phyloP scores from a whole-genome alignment of 2,113 vertebrate species.

The Pseudopipra pipra region DNA sequence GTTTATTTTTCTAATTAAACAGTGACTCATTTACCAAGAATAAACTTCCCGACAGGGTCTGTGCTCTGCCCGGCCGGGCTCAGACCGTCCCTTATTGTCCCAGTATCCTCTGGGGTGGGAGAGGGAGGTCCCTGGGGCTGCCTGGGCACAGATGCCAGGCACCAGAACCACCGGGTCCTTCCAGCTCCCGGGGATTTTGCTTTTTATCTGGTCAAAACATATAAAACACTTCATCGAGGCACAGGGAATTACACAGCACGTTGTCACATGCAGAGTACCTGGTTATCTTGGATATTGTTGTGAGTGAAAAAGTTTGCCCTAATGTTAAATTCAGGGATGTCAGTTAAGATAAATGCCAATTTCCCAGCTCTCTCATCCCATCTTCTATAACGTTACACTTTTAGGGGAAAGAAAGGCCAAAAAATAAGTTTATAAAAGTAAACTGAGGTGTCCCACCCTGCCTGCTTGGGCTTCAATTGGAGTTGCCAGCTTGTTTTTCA shows the following conservation, averaged over 20 bases:
- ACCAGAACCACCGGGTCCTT: neutral
- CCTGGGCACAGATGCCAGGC: neutral
- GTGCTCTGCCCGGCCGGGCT: neutral
- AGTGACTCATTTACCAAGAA: neutral
- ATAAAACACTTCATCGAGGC: neutral
- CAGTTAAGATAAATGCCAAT: constrained; percentile 1
- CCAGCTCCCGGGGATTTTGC: neutral
- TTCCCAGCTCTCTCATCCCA: constrained; percentile 11
- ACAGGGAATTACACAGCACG: neutral
- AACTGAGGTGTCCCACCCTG: constrained; percentile 27
- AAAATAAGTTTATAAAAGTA: constrained; percentile 49
- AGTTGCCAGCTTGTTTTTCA: constrained; percentile 44
- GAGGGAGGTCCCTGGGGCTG: rapidly evolving
- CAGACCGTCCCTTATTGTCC: neutral
- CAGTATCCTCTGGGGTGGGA: neutral
- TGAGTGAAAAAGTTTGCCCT: constrained; percentile 23
- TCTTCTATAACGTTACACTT: neutral
- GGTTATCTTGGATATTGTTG: neutral
- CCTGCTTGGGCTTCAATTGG: constrained; percentile 19
- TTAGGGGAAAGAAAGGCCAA: constrained; percentile 10
- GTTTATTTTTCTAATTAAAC: neutral
- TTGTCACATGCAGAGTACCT: neutral
- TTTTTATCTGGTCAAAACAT: neutral
- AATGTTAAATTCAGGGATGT: constrained; percentile 6
- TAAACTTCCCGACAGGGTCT: neutral